Conservation (phyloP, 2,888 invertebrate genomes). For the Drosophila infuscata region DNA sequence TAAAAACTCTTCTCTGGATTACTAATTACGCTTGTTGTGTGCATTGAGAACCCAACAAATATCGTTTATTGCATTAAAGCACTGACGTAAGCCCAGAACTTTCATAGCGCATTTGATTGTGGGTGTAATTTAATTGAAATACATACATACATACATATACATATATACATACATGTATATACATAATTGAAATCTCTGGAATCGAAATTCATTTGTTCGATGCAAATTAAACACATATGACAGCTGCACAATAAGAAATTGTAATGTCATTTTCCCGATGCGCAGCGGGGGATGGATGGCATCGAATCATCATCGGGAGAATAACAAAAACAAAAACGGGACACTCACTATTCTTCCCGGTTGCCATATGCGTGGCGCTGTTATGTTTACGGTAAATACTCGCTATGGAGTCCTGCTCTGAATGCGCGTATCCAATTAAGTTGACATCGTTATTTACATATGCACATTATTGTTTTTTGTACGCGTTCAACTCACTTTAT, state of each 20-base stretch:
- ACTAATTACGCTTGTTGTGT: constrained; percentile 57
- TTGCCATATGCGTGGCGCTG: constrained; percentile 2
- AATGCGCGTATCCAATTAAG: constrained; percentile 77
- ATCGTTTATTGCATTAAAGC: constrained; percentile 36
- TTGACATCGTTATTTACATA: constrained; percentile 76
- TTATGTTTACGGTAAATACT: constrained; percentile 68
- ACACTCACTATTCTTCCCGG: background rate
- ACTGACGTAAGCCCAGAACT: background rate
- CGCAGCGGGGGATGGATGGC: background rate
- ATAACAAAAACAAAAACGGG: constrained; percentile 10
- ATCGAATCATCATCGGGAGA: constrained; percentile 12
- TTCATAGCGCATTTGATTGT: constrained; percentile 8
- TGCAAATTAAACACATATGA: constrained; percentile 73
- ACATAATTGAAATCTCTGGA: constrained; percentile 68
- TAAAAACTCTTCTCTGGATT: constrained; percentile 18
- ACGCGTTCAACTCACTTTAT: constrained; percentile 61
- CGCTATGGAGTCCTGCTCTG: constrained; percentile 35
- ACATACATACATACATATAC: constrained; percentile 46
- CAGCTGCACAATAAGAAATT: constrained; percentile 73
- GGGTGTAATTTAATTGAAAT: constrained; percentile 66
- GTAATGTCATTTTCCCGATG: constrained; percentile 60
- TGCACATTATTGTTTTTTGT: constrained; percentile 69
- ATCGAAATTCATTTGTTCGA: constrained; percentile 50
- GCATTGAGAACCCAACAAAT: constrained; percentile 43
- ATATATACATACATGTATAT: constrained; percentile 23